Conservation (phyloP, 2,797 vertebrate genomes). For the Paedocypris micromegethes region DNA sequence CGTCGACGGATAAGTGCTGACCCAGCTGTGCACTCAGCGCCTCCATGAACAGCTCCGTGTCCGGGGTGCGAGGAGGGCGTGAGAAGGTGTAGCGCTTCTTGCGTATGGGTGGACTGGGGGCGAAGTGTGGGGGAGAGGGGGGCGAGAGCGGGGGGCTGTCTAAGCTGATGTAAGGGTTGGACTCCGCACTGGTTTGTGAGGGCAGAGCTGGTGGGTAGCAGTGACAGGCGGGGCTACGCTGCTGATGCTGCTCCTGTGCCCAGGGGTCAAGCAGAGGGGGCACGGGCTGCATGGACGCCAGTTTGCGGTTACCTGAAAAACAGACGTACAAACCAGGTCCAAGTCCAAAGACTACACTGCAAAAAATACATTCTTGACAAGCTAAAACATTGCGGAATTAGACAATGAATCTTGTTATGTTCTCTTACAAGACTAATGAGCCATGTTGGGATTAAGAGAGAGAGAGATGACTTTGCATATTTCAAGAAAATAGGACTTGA, state of each 20-base stretch:
- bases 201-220: conserved; percentile 76
- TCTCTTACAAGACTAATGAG: too few species aligned
- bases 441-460: too few species aligned
- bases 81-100: conserved; percentile 93
- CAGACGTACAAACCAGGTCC: neutral
- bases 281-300: conserved; percentile 21
- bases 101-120: conserved; percentile 71
- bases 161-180: conserved; percentile 93
- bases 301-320: conserved; percentile 43
- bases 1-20: conserved; percentile 81
- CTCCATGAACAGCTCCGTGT: conserved; percentile 92
- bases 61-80: conserved; percentile 77
- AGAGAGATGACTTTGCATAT: too few species aligned
- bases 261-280: conserved; percentile 44
- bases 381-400: too few species aligned
- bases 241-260: conserved; percentile 67
- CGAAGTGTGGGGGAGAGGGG: conserved; percentile 69
- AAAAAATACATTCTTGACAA: too few species aligned
- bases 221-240: conserved; percentile 57
- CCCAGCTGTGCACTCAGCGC: conserved; percentile 89
- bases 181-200: conserved; percentile 86
- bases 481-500: too few species aligned
- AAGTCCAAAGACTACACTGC: too few species aligned
- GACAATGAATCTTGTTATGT: too few species aligned
- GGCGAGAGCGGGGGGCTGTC: conserved; percentile 86